Evolutionary conservation across 2,888 invertebrate species (phyloP).

Genomic region (Gasteruption jaculator): DNA sequence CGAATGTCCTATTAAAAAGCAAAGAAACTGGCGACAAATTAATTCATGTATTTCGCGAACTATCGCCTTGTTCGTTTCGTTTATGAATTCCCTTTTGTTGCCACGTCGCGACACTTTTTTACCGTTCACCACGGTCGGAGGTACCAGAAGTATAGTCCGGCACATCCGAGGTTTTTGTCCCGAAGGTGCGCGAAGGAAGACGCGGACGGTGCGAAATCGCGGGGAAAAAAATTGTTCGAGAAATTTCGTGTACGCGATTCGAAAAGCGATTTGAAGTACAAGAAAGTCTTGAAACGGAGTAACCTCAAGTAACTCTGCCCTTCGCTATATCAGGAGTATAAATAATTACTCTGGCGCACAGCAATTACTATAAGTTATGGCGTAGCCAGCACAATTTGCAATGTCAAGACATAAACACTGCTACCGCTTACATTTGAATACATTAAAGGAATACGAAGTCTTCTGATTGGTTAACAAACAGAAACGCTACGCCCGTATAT

Average conservation of each 20-base stretch:
- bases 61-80: no score
- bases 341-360: slow-evolving; percentile 50
- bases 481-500: slow-evolving; percentile 37
- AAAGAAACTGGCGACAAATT: no score
- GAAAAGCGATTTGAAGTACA: no score
- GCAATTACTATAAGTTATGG: slow-evolving; percentile 53
- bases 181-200: slow-evolving; percentile 16
- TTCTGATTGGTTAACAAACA: slow-evolving; percentile 42
- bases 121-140: no score
- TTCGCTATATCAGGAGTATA: slow-evolving; percentile 48
- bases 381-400: slow-evolving; percentile 51
- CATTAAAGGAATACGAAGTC: slow-evolving; percentile 47
- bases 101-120: no score
- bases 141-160: no score
- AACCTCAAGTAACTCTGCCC: slow-evolving; percentile 24
- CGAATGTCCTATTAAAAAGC: no score
- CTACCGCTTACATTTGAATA: slow-evolving; percentile 53
- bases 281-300: slow-evolving; percentile 2
- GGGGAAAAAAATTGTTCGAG: no score
- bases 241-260: no score
- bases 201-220: no score
- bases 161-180: slow-evolving; percentile 31
- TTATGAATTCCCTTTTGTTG: no score
- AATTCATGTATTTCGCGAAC: no score
- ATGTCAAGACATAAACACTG: slow-evolving; percentile 53